These are phyloP conservation scores for Pica pica DNA, from an alignment of 2,113 vertebrate genomes.

Conservation along the genomic window DNA sequence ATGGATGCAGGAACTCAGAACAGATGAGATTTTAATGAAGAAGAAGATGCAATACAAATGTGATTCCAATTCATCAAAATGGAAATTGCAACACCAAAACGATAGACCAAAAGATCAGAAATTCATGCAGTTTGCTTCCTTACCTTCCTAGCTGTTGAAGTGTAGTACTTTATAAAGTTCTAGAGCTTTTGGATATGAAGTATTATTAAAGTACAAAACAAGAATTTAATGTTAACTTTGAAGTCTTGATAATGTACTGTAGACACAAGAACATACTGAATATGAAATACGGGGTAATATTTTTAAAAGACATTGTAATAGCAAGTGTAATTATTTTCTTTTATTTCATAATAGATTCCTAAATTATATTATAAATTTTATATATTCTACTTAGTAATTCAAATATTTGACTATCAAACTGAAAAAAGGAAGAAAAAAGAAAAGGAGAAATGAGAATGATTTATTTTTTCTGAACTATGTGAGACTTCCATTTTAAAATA, in stretches of 20 bases:
- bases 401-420: background rate
- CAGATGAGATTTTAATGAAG: background rate
- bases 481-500: background rate
- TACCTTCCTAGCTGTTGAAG: background rate
- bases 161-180: background rate
- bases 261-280: background rate
- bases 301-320: background rate
- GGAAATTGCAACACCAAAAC: background rate
- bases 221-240: background rate
- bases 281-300: background rate
- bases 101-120: background rate
- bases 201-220: background rate
- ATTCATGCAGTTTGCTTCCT: background rate
- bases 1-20: background rate
- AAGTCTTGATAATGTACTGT: background rate
- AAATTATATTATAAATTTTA: background rate
- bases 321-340: background rate
- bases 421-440: background rate
- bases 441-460: background rate
- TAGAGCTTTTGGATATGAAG: background rate
- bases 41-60: background rate
- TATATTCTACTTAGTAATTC: background rate
- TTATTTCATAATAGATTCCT: background rate
- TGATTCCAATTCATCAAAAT: background rate
- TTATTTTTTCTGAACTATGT: background rate